phyloP scores from a whole-genome alignment of 2,797 vertebrate species.

The Scyliorhinus canicula region DNA sequence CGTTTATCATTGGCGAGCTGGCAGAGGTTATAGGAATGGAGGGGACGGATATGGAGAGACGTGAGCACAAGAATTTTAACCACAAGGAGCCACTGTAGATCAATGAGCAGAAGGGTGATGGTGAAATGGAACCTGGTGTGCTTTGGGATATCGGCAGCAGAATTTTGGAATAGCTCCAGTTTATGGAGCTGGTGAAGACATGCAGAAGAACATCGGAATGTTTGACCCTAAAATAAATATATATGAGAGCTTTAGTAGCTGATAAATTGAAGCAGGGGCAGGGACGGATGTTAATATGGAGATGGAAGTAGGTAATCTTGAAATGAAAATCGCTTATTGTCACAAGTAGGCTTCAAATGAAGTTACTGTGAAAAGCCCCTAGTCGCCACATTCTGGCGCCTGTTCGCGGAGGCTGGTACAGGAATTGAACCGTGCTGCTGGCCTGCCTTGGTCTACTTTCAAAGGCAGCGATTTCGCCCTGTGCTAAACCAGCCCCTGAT shows the following conservation, averaged over 20 bases:
- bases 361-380: too few species aligned
- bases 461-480: too few species aligned
- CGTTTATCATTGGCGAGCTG: background rate
- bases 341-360: too few species aligned
- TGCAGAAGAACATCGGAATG: background rate
- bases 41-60: background rate
- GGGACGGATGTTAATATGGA: background rate
- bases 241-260: background rate
- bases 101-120: background rate
- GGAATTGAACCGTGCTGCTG: too few species aligned
- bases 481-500: too few species aligned
- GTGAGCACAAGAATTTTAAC: background rate
- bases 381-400: too few species aligned
- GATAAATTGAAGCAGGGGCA: background rate
- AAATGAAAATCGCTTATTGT: too few species aligned
- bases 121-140: background rate
- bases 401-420: too few species aligned
- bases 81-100: background rate
- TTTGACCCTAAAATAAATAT: background rate
- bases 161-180: background rate
- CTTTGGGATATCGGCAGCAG: background rate
- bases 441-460: too few species aligned
- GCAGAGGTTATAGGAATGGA: background rate
- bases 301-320: background rate
- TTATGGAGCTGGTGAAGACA: background rate